Percentiles rank a stretch among this genome's conserved stretches.
phyloP scores from a whole-genome alignment of 2,888 invertebrate species.

The Sycophila texana region DNA sequence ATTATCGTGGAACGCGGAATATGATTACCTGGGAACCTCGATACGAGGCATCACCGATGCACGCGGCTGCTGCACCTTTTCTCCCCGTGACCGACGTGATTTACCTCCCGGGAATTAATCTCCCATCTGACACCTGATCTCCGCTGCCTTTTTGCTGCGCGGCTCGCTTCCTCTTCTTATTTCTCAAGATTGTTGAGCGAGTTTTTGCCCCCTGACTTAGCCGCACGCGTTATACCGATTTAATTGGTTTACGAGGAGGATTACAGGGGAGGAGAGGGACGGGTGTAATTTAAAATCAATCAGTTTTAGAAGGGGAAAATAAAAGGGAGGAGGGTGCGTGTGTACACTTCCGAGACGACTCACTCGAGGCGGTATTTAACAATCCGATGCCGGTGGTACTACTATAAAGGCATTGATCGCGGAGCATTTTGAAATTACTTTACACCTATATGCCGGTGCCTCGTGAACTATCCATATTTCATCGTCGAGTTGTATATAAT shows the following conservation, averaged over 20 bases:
- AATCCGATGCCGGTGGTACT: not conserved
- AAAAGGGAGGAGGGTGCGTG: not conserved
- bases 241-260: not conserved
- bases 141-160: not conserved
- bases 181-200: not conserved
- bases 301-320: not conserved
- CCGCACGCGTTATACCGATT: not conserved
- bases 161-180: not conserved
- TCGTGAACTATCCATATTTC: not conserved
- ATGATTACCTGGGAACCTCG: constrained; percentile 40
- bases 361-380: not conserved
- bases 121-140: constrained; percentile 27
- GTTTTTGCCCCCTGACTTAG: not conserved
- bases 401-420: not conserved
- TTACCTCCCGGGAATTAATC: constrained; percentile 40
- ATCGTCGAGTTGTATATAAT: not conserved
- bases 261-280: not conserved
- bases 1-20: constrained; percentile 51
- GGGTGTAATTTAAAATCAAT: constrained; percentile 1
- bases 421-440: not conserved
- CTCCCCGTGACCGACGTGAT: constrained; percentile 21
- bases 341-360: not conserved
- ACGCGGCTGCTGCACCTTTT: not conserved
- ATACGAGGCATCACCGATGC: too few species aligned
- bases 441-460: not conserved